Base-by-base conservation (phyloP, 1,140 invertebrate species). In the Pissodes strobi region DNA sequence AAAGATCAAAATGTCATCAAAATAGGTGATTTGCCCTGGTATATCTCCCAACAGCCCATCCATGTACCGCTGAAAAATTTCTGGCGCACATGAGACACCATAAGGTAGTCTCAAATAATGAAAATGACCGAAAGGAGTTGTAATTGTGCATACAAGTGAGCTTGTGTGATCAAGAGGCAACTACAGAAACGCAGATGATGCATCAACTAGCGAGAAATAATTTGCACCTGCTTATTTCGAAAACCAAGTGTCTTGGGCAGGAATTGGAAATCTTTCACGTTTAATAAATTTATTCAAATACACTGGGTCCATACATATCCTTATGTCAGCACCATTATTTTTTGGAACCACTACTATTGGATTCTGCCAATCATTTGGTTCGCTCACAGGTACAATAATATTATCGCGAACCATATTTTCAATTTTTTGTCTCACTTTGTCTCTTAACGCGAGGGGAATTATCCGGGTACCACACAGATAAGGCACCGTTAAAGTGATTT, bases 201-300 rank as follows among this genome's bases (percentile, higher is more conserved):
- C 62, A 57, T 57, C 52, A 27, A 64, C 22, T n/a, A 64, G 15
- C 13, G 38, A 13, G 21, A 64, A 64, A 46, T 46, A 64, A 46
- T 57, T 30, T 10, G 52, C 52, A 22, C 48, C 41, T 38, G 13
- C 23, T 57, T 57, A 19, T 46, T n/a, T n/a, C n/a, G n/a, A n/a
- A 13, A 64, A 30, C 18, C 45, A 25, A 8, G 38, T 45, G 13
- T 57, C 62, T 57, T n/a, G n/a, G n/a, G n/a, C n/a, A n/a, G n/a
- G n/a, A n/a, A n/a, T n/a, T n/a, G n/a, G n/a, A n/a, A n/a, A n/a
- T n/a, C n/a, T n/a, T n/a, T n/a, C n/a, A n/a, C 52, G 12, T 21
- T 23, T 57, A 9, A 64, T 64, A 15, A 57, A 64, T 56, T 56
- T 41, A 43, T 56, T 56, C 12, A 19, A 37, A 39, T 34, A 23